These are phyloP conservation scores for Lasioglossum marginatum DNA, from an alignment of 2,888 invertebrate genomes.

Conservation along the genomic window DNA sequence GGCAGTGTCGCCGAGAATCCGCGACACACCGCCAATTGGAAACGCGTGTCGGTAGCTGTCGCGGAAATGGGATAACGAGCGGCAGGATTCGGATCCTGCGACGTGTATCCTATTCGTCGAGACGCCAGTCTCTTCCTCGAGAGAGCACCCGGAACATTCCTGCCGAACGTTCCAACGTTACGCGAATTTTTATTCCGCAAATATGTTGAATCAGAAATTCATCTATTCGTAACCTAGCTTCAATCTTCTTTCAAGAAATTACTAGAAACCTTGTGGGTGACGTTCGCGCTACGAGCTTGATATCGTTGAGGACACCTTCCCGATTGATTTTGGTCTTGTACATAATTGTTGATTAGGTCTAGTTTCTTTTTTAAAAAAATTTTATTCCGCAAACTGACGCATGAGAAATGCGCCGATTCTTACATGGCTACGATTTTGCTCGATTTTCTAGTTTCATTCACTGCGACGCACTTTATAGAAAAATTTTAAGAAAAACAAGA, in stretches of 20 bases:
- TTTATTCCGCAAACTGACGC: no score
- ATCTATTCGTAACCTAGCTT: not conserved
- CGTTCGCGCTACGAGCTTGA: not conserved
- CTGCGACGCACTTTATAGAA: no score
- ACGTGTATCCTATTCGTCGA: not conserved
- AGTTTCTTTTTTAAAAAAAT: no score
- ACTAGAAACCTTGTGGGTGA: not conserved
- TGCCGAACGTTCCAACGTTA: not conserved
- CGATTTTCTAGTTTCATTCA: no score
- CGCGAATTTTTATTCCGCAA: conserved; percentile 33
- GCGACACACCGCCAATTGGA: not conserved
- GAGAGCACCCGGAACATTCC: not conserved
- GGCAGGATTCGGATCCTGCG: not conserved
- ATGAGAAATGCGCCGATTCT: no score
- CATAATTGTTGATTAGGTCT: no score
- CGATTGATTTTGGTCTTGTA: no score
- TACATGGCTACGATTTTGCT: no score
- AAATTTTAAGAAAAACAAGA: not conserved
- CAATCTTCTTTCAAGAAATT: not conserved
- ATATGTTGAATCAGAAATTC: not conserved
- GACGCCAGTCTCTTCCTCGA: not conserved
- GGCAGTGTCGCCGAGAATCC: not conserved
- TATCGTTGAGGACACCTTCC: no score
- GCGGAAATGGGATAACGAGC: conserved; percentile 51
- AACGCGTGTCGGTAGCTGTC: conserved; percentile 30